phyloP scores from a whole-genome alignment of 2,113 vertebrate species.

The Taxidea taxus region DNA sequence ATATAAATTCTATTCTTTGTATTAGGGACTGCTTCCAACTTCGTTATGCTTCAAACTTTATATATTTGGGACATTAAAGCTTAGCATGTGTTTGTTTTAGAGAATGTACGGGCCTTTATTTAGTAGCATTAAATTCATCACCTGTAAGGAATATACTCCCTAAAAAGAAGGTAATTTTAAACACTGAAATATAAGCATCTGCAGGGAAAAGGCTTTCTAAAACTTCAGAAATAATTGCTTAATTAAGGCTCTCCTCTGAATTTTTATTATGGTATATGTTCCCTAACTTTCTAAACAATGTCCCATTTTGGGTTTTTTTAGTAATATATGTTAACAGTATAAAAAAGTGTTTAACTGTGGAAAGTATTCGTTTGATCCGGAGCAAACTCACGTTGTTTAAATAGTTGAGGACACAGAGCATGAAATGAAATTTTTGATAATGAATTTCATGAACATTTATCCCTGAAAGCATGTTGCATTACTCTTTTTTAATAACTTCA shows the following conservation, averaged over 20 bases:
- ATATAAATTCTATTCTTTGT: background rate
- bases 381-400: background rate
- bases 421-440: background rate
- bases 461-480: background rate
- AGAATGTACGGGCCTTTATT: background rate
- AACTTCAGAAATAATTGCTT: constrained; percentile 4
- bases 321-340: background rate
- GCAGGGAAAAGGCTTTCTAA: background rate
- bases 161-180: constrained; percentile 2
- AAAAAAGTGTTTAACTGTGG: background rate
- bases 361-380: background rate
- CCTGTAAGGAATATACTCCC: background rate
- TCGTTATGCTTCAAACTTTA: background rate
- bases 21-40: background rate
- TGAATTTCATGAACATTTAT: background rate
- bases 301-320: background rate
- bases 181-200: background rate
- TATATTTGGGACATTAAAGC: background rate
- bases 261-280: background rate
- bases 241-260: background rate
- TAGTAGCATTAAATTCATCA: background rate
- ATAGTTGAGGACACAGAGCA: background rate
- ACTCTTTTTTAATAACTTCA: background rate
- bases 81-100: background rate
- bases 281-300: background rate